Conservation (phyloP, 2,888 invertebrate species). For the Mylabris sibirica region DNA sequence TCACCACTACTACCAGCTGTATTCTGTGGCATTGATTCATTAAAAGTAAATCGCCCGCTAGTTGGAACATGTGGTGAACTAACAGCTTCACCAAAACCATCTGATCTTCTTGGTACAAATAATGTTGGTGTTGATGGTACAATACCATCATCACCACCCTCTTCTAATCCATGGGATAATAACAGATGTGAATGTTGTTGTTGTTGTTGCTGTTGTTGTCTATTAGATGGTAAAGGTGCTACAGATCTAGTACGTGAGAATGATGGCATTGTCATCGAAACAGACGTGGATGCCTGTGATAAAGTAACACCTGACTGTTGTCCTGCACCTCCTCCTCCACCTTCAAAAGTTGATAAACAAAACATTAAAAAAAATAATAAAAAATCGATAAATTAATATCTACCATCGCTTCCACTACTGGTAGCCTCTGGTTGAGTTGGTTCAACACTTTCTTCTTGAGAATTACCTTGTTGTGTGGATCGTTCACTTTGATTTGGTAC, state of each 20-base stretch:
- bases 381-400: conserved; percentile 15
- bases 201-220: conserved; percentile 41
- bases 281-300: conserved; percentile 55
- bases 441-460: conserved; percentile 62
- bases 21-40: conserved; percentile 62
- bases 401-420: conserved; percentile 77
- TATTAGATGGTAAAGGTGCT: conserved; percentile 63
- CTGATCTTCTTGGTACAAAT: conserved; percentile 80
- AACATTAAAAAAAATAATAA: conserved; percentile 11
- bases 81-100: conserved; percentile 90
- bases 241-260: conserved; percentile 65
- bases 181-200: conserved; percentile 63
- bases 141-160: conserved; percentile 76
- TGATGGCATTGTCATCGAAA: conserved; percentile 60
- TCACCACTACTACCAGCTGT: conserved; percentile 48
- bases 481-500: conserved; percentile 68
- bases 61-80: conserved; percentile 84
- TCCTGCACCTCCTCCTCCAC: conserved; percentile 30
- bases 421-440: conserved; percentile 71
- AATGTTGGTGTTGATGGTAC: conserved; percentile 91
- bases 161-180: conserved; percentile 67
- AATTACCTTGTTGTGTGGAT: conserved; percentile 45
- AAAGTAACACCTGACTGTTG: conserved; percentile 51
- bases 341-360: not conserved
- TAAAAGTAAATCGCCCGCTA: conserved; percentile 71